Percentiles rank a stretch among this genome's conserved stretches.
These are phyloP conservation scores for Glaucidium brasilianum DNA, from an alignment of 2,113 vertebrate species.

Conservation along the genomic window DNA sequence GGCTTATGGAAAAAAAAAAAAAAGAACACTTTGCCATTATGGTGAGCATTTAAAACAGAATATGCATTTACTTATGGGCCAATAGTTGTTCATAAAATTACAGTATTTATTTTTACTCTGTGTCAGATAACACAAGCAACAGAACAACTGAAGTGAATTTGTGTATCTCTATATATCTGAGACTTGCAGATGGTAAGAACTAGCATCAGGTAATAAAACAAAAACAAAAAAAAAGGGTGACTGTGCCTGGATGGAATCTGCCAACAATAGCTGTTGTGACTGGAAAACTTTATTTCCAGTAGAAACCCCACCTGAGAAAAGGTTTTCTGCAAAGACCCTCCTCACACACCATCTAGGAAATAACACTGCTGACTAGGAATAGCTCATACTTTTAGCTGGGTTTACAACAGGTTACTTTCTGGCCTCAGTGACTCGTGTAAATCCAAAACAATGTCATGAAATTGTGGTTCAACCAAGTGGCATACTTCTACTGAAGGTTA, in stretches of 20 bases:
- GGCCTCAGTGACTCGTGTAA: rapidly evolving
- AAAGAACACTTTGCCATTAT: background rate
- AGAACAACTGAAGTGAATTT: background rate
- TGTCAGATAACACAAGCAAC: background rate
- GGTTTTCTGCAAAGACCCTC: background rate
- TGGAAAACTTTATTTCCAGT: background rate
- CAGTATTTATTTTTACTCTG: background rate
- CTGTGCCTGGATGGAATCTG: background rate
- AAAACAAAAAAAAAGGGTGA: background rate
- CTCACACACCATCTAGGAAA: background rate
- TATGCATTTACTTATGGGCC: background rate
- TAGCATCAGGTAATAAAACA: background rate
- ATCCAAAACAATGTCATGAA: background rate
- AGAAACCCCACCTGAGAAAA: background rate
- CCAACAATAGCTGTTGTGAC: background rate
- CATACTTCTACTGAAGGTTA: background rate
- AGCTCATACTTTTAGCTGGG: background rate
- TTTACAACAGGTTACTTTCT: background rate
- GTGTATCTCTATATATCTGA: background rate
- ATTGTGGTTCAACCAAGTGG: background rate
- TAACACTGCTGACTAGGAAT: background rate
- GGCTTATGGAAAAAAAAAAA: background rate
- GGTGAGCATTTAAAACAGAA: background rate
- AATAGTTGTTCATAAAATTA: background rate
- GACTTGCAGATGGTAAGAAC: background rate